Percentiles rank a stretch among this genome's conserved stretches.
Conservation (phyloP, 2,113 vertebrate species). For the Cryptotis parvus region DNA sequence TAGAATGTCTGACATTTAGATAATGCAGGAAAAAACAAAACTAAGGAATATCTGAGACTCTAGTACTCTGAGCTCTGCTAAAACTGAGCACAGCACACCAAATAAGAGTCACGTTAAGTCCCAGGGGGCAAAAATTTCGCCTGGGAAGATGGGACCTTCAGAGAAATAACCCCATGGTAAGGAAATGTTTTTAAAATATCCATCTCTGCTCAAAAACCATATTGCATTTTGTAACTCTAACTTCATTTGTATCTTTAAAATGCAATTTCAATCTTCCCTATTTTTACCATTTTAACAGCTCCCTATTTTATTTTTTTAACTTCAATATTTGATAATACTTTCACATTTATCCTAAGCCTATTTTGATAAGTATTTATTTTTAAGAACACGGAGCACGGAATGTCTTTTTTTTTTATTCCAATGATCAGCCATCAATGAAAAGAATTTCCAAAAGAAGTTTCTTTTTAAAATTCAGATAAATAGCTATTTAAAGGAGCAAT, state of each 20-base stretch:
- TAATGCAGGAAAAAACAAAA: background rate
- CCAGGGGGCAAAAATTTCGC: background rate
- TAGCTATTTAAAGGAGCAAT: constrained; percentile 48
- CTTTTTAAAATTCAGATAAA: constrained; percentile 41
- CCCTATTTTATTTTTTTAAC: constrained; percentile 36
- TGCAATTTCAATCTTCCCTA: background rate
- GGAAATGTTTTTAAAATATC: constrained; percentile 6
- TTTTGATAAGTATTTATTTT: constrained; percentile 63
- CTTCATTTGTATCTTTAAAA: constrained; percentile 42
- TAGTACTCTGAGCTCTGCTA: background rate
- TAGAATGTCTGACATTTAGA: background rate
- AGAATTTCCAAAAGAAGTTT: constrained; percentile 42
- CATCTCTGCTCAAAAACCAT: background rate
- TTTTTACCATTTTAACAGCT: background rate
- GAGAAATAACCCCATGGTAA: background rate
- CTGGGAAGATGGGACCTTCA: background rate
- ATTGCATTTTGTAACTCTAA: background rate
- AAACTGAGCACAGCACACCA: background rate
- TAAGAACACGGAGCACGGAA: background rate
- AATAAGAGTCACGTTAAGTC: background rate
- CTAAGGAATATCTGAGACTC: background rate
- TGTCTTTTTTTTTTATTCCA: background rate
- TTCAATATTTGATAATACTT: constrained; percentile 61
- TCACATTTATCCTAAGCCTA: constrained; percentile 2
- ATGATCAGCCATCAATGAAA: background rate